A percentile compares a stretch with the other conserved stretches of the same genome.
phyloP scores from a whole-genome alignment of 23 tunicate genomes.

The Aplidium turbinatum region DNA sequence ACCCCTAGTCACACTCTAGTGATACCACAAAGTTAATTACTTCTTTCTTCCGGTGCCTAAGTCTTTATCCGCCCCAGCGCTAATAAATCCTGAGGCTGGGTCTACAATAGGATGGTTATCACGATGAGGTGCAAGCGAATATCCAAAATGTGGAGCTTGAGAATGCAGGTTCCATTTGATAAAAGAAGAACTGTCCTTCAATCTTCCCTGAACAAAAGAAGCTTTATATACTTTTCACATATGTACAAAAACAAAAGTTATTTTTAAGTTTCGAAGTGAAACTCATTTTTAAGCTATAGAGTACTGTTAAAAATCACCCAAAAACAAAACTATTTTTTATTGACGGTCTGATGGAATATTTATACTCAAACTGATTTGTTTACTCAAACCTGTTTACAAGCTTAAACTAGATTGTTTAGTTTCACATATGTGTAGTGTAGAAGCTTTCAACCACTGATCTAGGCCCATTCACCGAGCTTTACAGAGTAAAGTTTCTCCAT shows the following conservation, averaged over 20 bases:
- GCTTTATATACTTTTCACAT: not conserved
- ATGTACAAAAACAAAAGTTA: not conserved
- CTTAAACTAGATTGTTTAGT: too few species aligned
- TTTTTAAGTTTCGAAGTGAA: too few species aligned
- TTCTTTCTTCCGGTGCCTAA: slow-evolving; percentile 58
- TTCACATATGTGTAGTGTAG: too few species aligned
- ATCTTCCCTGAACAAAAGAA: slow-evolving; percentile 50
- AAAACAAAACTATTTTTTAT: too few species aligned
- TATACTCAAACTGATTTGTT: too few species aligned
- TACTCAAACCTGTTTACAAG: too few species aligned
- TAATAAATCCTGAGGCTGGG: slow-evolving; percentile 84
- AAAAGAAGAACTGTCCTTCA: slow-evolving; percentile 79
- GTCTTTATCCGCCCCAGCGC: slow-evolving; percentile 87
- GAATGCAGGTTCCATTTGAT: slow-evolving; percentile 87
- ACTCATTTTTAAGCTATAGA: too few species aligned
- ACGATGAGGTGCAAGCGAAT: slow-evolving; percentile 86
- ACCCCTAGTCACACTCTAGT: not conserved
- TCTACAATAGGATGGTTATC: slow-evolving; percentile 87
- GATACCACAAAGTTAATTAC: slow-evolving; percentile 19
- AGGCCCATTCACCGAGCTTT: too few species aligned
- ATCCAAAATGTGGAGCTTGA: slow-evolving; percentile 82
- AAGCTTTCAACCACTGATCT: too few species aligned
- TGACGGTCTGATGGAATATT: too few species aligned
- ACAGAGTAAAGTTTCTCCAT: too few species aligned
- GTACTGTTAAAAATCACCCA: too few species aligned